Conservation (phyloP, 2,888 invertebrate genomes). For the Gasteruption jaculator region DNA sequence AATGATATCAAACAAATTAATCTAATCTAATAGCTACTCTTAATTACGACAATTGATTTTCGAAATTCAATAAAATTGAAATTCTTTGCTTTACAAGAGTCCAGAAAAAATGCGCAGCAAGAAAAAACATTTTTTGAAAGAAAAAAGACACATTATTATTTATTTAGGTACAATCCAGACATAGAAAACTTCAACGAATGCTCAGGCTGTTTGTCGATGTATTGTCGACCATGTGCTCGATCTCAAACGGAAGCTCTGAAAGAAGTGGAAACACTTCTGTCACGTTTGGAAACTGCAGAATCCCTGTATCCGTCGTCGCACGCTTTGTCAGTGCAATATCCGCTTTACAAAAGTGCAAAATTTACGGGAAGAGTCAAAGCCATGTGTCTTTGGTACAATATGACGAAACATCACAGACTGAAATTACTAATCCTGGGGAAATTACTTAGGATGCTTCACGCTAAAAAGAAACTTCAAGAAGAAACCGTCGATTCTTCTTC, state of each 20-base stretch:
- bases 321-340: conserved; percentile 72
- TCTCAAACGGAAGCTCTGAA: conserved; percentile 71
- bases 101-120: too few species aligned
- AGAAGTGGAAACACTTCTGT: conserved; percentile 69
- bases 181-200: too few species aligned
- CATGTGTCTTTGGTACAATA: conserved; percentile 90
- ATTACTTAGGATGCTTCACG: conserved; percentile 55
- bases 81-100: too few species aligned
- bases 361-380: conserved; percentile 71
- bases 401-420: conserved; percentile 76
- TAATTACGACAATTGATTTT: too few species aligned
- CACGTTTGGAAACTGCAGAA: conserved; percentile 71
- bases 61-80: too few species aligned
- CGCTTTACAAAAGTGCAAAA: conserved; percentile 61
- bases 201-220: conserved; percentile 69
- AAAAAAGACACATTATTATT: too few species aligned
- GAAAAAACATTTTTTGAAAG: too few species aligned
- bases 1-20: too few species aligned
- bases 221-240: conserved; percentile 66
- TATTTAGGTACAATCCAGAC: too few species aligned
- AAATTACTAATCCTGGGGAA: conserved; percentile 73
- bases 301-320: conserved; percentile 80
- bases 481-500: conserved; percentile 37
- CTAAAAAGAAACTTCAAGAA: conserved; percentile 37
- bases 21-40: too few species aligned